Percentiles rank a stretch among this genome's conserved stretches.
Evolutionary conservation across 2,797 vertebrate species (phyloP).

Genomic region (Arrhamphus sclerolepis): DNA sequence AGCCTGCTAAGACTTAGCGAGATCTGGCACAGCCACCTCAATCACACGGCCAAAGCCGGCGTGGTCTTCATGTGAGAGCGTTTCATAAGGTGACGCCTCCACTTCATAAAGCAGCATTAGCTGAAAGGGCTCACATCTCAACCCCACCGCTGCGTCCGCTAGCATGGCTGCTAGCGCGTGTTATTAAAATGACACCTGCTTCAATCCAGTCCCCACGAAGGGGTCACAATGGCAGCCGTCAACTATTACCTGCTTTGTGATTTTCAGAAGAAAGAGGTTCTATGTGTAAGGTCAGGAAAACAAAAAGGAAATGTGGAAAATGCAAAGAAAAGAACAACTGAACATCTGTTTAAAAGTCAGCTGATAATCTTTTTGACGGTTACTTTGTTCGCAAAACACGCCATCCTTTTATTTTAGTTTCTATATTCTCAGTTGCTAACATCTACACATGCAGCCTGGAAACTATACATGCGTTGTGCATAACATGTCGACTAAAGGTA

Average conservation of each 20-base stretch:
- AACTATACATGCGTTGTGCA: too few relatives aligned
- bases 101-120: slow-evolving; percentile 98
- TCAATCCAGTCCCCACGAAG: slow-evolving; percentile 21
- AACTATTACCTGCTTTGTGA: slow-evolving; percentile 33
- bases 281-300: slow-evolving; percentile 20
- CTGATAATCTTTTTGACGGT: slow-evolving; percentile 36
- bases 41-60: slow-evolving; percentile 84
- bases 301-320: slow-evolving; percentile 31
- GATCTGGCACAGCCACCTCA: slow-evolving; percentile 86
- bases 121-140: slow-evolving; percentile 88
- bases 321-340: slow-evolving; percentile 12
- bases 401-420: slow-evolving; percentile 4
- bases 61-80: slow-evolving; percentile 87
- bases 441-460: too few relatives aligned
- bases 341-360: slow-evolving; percentile 9
- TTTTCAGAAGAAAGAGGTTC: slow-evolving; percentile 10
- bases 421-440: too few relatives aligned
- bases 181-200: slow-evolving; percentile 97
- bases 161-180: slow-evolving; percentile 79
- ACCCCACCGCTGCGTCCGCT: slow-evolving; percentile 89
- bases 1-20: slow-evolving; percentile 85
- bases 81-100: slow-evolving; percentile 61
- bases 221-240: slow-evolving; percentile 35
- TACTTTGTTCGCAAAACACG: slow-evolving; percentile 20
- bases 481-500: too few relatives aligned